These are phyloP conservation scores for Subanguina moxae DNA, from an alignment of 1,140 invertebrate genomes.

Conservation along the genomic window DNA sequence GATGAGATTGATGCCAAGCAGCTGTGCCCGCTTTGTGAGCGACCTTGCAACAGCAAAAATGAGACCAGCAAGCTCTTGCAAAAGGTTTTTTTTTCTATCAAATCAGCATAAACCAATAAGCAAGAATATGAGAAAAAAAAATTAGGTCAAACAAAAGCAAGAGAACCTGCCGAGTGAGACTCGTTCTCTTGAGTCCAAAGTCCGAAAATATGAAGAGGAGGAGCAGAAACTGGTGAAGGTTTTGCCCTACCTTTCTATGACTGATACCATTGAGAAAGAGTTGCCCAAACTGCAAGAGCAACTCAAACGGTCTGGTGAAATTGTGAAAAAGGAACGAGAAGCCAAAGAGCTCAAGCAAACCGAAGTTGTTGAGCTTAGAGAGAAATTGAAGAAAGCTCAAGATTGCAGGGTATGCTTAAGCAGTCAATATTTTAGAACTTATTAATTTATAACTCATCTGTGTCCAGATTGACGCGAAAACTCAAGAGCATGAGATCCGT, in stretches of 20 bases:
- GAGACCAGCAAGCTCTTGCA: not conserved
- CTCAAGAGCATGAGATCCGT: conserved; percentile 18
- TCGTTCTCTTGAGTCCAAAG: conserved; percentile 3
- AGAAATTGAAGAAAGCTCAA: conserved; percentile 13
- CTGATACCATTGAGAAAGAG: conserved; percentile 3
- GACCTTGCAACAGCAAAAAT: conserved; percentile 1
- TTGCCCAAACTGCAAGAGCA: conserved; percentile 4
- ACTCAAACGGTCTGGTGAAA: not conserved
- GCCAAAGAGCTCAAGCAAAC: conserved; percentile 8
- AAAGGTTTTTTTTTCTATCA: no score
- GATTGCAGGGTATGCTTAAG: not conserved
- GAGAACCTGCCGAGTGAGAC: conserved; percentile 17
- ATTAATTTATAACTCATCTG: not conserved
- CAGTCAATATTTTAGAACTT: not conserved
- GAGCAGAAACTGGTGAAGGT: conserved; percentile 9
- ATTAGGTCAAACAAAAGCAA: conserved; percentile 10
- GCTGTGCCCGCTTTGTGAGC: conserved; percentile 33
- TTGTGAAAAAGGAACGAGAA: not conserved
- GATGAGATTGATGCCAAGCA: conserved; percentile 14
- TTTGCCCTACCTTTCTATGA: conserved; percentile 1
- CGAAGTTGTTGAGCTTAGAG: conserved; percentile 9
- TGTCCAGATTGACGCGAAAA: conserved; percentile 20
- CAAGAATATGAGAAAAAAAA: no score
- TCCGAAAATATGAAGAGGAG: conserved; percentile 7
- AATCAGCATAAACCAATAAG: no score